Evolutionary conservation across 2,113 vertebrate species (phyloP).

Genomic region (Cephalopterus ornatus): DNA sequence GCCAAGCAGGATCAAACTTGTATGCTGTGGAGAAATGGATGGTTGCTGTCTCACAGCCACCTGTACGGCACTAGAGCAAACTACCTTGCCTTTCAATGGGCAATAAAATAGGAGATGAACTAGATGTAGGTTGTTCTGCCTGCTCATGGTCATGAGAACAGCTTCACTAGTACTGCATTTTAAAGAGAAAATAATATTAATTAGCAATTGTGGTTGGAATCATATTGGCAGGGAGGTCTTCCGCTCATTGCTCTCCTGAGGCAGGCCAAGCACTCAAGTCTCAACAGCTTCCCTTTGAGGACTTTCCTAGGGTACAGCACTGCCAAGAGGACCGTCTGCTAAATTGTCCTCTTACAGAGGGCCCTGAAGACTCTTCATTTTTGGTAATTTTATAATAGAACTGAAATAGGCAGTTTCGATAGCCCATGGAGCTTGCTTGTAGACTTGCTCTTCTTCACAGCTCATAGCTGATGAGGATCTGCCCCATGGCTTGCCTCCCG

Average conservation of each 20-base stretch:
- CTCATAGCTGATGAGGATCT: neutral
- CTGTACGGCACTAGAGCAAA: conserved; percentile 42
- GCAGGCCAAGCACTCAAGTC: conserved; percentile 20
- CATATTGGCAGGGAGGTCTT: conserved; percentile 21
- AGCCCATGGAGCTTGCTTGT: neutral
- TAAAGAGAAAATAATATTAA: conserved; percentile 59
- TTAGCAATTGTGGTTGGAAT: conserved; percentile 35
- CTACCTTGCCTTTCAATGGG: conserved; percentile 60
- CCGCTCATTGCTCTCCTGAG: neutral
- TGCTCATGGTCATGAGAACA: conserved; percentile 27
- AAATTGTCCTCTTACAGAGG: neutral
- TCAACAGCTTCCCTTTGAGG: conserved; percentile 2
- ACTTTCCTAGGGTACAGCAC: neutral
- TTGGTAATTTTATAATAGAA: conserved; percentile 32
- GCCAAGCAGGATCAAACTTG: conserved; percentile 70
- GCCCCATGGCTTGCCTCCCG: neutral
- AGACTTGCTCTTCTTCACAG: neutral
- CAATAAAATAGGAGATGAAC: conserved; percentile 68
- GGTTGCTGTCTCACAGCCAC: conserved; percentile 59
- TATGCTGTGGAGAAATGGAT: conserved; percentile 63
- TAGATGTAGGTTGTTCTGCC: conserved; percentile 49
- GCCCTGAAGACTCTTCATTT: conserved; percentile 5
- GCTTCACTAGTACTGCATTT: conserved; percentile 47
- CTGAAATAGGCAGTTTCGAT: neutral
- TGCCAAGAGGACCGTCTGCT: conserved; percentile 13